Conservation (phyloP, 2,113 vertebrate genomes). For the Astatoreochromis straeleni region DNA sequence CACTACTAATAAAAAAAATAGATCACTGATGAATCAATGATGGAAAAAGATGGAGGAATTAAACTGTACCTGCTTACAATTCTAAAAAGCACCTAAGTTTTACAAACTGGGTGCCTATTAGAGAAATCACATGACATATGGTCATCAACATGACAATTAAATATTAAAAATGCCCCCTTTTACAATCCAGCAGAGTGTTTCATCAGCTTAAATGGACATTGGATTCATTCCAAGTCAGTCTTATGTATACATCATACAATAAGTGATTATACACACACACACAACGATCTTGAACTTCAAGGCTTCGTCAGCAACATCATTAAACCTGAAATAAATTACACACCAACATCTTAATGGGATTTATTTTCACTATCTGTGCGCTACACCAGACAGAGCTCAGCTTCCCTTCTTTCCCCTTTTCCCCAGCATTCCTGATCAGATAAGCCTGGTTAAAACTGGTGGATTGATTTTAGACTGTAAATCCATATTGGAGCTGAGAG, state of each 20-base stretch:
- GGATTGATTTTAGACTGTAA: conserved; percentile 69
- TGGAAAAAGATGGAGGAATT: not conserved
- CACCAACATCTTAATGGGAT: conserved; percentile 27
- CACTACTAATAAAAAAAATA: not conserved
- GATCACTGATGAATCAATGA: not conserved
- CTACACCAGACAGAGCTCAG: not conserved
- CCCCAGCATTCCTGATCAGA: conserved; percentile 4
- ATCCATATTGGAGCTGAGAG: conserved; percentile 40
- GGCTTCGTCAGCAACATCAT: conserved; percentile 11
- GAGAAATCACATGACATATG: not conserved
- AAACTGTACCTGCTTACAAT: not conserved
- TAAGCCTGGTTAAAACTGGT: conserved; percentile 58
- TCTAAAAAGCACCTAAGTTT: not conserved
- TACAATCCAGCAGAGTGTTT: not conserved
- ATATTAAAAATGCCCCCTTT: not conserved
- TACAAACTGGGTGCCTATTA: not conserved
- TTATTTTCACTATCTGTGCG: conserved; percentile 42
- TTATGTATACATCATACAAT: not conserved
- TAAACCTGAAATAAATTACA: conserved; percentile 38
- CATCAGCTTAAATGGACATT: conserved; percentile 4
- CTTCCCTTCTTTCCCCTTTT: not conserved
- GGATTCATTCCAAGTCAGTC: not conserved
- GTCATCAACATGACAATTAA: not conserved
- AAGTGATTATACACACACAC: not conserved
- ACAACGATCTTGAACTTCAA: not conserved